Evolutionary conservation across 2,888 invertebrate genomes (phyloP).

Genomic region (Gymnoscelis rufifasciata): DNA sequence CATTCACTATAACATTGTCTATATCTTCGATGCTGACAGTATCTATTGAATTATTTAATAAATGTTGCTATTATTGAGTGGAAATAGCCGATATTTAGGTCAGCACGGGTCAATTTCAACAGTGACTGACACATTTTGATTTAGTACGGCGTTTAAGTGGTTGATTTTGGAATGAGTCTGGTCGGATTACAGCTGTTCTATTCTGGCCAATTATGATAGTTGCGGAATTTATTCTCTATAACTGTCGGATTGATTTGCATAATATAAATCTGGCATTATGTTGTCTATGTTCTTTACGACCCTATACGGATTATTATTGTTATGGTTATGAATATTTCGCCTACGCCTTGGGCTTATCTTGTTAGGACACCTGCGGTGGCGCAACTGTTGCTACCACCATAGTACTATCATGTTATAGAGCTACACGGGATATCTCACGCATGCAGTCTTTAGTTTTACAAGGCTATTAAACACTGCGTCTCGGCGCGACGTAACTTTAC

Average conservation of each 20-base stretch:
- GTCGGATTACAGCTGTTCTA: conserved; percentile 10
- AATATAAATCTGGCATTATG: conserved; percentile 1
- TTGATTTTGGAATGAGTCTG: conserved; percentile 3
- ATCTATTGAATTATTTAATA: conserved; percentile 11
- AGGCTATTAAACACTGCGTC: no score
- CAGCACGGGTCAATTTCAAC: conserved; percentile 16
- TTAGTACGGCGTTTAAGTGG: conserved; percentile 21
- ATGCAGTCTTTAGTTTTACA: no score
- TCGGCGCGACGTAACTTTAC: no score
- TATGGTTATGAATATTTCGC: no score
- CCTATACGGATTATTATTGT: neutral
- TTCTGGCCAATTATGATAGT: conserved; percentile 2
- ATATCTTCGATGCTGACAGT: conserved; percentile 10
- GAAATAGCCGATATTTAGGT: conserved; percentile 17
- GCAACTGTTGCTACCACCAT: no score
- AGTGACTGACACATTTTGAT: conserved; percentile 22
- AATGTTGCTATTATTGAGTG: conserved; percentile 9
- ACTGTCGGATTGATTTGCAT: neutral
- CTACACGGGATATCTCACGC: no score
- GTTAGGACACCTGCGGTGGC: no score
- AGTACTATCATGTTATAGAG: no score
- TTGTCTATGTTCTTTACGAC: conserved; percentile 1
- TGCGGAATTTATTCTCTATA: neutral
- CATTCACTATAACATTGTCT: conserved; percentile 28
- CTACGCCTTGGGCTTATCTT: no score